Evolutionary conservation across 2,797 vertebrate genomes (phyloP).

Genomic region (Aulostomus chinensis): DNA sequence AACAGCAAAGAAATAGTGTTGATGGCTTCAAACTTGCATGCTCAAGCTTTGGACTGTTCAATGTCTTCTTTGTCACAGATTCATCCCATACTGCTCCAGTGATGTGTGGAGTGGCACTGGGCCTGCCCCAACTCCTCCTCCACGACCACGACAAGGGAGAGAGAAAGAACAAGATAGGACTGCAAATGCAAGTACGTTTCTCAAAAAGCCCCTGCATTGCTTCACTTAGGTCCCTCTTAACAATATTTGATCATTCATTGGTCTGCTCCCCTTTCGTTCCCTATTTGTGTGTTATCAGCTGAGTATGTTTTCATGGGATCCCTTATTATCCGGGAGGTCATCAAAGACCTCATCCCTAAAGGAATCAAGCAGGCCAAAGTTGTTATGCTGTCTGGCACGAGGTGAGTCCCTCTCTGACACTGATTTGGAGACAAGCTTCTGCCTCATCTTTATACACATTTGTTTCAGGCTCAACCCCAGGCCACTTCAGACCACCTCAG

Average conservation of each 20-base stretch:
- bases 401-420: slow-evolving; percentile 67
- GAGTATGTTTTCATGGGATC: slow-evolving; percentile 87
- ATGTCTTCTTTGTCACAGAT: slow-evolving; percentile 66
- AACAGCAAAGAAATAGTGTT: no score
- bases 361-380: slow-evolving; percentile 86
- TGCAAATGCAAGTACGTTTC: slow-evolving; percentile 65
- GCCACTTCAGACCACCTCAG: slow-evolving; percentile 21
- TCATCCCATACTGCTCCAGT: slow-evolving; percentile 88
- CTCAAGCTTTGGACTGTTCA: no score
- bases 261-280: not conserved
- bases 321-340: slow-evolving; percentile 85
- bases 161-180: slow-evolving; percentile 75
- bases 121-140: slow-evolving; percentile 61
- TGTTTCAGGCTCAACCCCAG: slow-evolving; percentile 4
- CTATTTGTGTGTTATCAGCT: slow-evolving; percentile 39
- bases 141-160: slow-evolving; percentile 57
- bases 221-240: not conserved
- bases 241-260: no score
- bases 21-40: no score
- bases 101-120: slow-evolving; percentile 87
- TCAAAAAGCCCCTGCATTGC: not conserved
- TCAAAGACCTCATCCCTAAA: slow-evolving; percentile 85
- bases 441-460: slow-evolving; percentile 1
- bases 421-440: no score
- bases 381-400: slow-evolving; percentile 84